phyloP scores from a whole-genome alignment of 2,113 vertebrate genomes.

The Lasiurus cinereus region DNA sequence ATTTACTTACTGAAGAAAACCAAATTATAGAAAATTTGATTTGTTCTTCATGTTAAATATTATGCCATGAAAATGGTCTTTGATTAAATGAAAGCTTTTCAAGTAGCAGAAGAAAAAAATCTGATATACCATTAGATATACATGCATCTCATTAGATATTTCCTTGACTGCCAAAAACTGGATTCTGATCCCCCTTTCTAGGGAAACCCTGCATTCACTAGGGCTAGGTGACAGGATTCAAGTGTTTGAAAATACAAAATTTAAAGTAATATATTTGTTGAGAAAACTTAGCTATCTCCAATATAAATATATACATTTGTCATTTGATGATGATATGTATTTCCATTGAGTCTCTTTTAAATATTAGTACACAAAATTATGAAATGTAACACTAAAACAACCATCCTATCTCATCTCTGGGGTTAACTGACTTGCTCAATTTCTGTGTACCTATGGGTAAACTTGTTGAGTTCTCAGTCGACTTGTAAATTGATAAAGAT shows the following conservation, averaged over 20 bases:
- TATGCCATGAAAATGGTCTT: background rate
- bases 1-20: constrained; percentile 2
- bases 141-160: background rate
- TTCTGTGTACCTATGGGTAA: background rate
- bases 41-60: constrained; percentile 11
- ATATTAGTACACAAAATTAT: constrained; percentile 48
- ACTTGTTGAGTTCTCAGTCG: background rate
- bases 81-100: constrained; percentile 40
- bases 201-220: background rate
- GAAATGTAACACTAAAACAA: constrained; percentile 16
- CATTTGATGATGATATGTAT: constrained; percentile 23
- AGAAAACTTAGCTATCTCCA: constrained; percentile 28
- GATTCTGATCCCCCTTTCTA: constrained; percentile 9
- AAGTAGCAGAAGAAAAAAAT: background rate
- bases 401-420: background rate
- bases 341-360: constrained; percentile 41
- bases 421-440: background rate
- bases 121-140: background rate
- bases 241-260: background rate
- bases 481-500: constrained; percentile 34
- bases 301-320: background rate
- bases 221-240: background rate
- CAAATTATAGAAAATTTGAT: background rate
- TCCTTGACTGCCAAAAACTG: background rate
- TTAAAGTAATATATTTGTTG: background rate